A percentile compares a stretch with the other conserved stretches of the same genome.
Evolutionary conservation across 2,113 vertebrate genomes (phyloP).

Genomic region (Amblyornis subalaris): DNA sequence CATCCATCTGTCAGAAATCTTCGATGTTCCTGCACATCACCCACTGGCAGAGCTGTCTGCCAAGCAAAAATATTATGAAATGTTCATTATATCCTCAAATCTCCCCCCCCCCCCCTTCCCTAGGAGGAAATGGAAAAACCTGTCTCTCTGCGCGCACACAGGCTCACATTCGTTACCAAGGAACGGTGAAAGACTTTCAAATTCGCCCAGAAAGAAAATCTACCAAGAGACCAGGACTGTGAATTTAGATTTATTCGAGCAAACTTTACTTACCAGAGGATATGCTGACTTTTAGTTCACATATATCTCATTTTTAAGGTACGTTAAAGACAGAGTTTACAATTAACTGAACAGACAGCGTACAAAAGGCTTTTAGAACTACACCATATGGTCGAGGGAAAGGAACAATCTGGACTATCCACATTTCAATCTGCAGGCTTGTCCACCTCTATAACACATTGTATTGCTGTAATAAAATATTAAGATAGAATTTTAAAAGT

Average conservation of each 20-base stretch:
- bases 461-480: conserved; percentile 78
- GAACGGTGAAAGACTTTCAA: conserved; percentile 29
- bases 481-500: conserved; percentile 71
- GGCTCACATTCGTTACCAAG: not conserved
- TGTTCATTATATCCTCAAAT: conserved; percentile 54
- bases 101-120: not conserved
- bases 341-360: conserved; percentile 80
- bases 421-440: conserved; percentile 78
- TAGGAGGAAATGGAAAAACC: conserved; percentile 35
- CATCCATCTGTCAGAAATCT: conserved; percentile 68
- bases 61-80: conserved; percentile 64
- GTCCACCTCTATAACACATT: conserved; percentile 81
- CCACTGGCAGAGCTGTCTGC: conserved; percentile 64
- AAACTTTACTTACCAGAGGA: conserved; percentile 53
- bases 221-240: conserved; percentile 1
- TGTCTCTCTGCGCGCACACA: not conserved
- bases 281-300: conserved; percentile 41
- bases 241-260: conserved; percentile 32
- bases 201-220: conserved; percentile 14
- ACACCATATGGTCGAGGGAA: conserved; percentile 80
- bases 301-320: conserved; percentile 69
- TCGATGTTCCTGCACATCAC: conserved; percentile 67
- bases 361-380: conserved; percentile 84
- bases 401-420: conserved; percentile 79
- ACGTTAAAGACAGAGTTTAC: conserved; percentile 74